Percentiles rank a stretch among this genome's conserved stretches.
Evolutionary conservation across 2,797 vertebrate genomes (phyloP).

Genomic region (Myiotriccus ornatus): DNA sequence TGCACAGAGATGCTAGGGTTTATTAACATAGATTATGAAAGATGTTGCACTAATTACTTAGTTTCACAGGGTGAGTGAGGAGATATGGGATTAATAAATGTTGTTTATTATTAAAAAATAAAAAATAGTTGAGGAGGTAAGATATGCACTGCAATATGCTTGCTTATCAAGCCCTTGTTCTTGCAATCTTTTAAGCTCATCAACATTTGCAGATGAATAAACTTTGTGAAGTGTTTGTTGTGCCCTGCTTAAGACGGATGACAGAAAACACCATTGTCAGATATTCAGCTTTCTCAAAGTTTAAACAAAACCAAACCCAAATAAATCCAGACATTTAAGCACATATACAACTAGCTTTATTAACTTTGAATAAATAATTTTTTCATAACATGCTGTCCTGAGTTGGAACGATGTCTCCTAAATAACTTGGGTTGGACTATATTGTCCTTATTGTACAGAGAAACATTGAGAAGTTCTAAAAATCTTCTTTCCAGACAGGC

Average conservation of each 20-base stretch:
- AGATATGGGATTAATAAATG: neutral
- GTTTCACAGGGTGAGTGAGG: neutral
- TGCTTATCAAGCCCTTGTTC: neutral
- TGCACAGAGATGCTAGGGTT: neutral
- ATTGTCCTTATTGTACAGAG: neutral
- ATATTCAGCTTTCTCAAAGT: neutral
- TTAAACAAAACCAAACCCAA: neutral
- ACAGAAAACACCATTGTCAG: neutral
- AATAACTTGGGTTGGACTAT: neutral
- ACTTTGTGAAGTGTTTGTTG: neutral
- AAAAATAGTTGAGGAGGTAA: neutral
- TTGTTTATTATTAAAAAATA: conserved; percentile 14
- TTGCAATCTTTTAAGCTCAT: neutral
- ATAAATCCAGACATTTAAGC: neutral
- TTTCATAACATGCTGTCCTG: neutral
- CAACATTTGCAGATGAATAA: neutral
- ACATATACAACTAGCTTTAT: accelerated
- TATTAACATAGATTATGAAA: conserved; percentile 20
- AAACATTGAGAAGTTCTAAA: neutral
- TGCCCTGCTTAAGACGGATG: neutral
- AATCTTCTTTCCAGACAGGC: neutral
- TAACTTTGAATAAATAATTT: neutral
- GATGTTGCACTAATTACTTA: neutral
- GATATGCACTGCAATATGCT: neutral
- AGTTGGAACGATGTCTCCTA: neutral